Conservation (phyloP, 2,888 invertebrate species). For the Dolichomitus sp. region DNA sequence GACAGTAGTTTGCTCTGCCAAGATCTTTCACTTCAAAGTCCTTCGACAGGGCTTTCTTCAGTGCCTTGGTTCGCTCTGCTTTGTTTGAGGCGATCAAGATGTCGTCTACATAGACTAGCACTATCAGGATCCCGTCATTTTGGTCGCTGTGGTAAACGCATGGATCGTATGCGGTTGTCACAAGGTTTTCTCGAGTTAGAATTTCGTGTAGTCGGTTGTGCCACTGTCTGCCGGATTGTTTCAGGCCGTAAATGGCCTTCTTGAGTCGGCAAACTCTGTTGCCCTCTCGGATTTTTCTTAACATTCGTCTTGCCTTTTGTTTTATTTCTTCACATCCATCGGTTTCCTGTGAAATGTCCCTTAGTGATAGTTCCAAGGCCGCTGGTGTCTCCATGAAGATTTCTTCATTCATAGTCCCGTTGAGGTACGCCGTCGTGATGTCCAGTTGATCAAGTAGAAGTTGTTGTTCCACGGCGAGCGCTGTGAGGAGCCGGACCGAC, state of each 20-base stretch:
- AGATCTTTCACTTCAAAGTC: constrained; percentile 54
- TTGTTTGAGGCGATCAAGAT: constrained; percentile 40
- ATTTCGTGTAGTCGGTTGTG: constrained; percentile 32
- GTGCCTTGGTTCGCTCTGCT: background rate
- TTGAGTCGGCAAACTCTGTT: constrained; percentile 63
- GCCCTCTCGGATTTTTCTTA: constrained; percentile 7
- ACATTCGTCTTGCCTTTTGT: background rate
- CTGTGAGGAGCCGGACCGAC: background rate
- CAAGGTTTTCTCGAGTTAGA: constrained; percentile 29
- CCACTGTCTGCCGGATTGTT: constrained; percentile 68
- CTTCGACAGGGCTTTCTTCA: constrained; percentile 14
- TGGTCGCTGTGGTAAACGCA: constrained; percentile 47
- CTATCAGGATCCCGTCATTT: too few relatives aligned
- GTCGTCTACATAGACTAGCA: constrained; percentile 50
- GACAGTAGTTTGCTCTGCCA: constrained; percentile 49
- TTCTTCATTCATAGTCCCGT: background rate
- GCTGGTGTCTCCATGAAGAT: constrained; percentile 21
- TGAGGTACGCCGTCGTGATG: constrained; percentile 6
- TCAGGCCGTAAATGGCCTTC: constrained; percentile 68
- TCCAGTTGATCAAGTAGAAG: constrained; percentile 1
- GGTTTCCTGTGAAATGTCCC: background rate
- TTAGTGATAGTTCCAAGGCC: background rate
- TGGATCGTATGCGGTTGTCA: constrained; percentile 44
- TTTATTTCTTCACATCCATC: background rate
- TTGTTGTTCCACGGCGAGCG: background rate